A percentile compares a stretch with the other conserved stretches of the same genome.
These are phyloP conservation scores for Tapirus terrestris DNA, from an alignment of 2,113 vertebrate species.

Conservation along the genomic window DNA sequence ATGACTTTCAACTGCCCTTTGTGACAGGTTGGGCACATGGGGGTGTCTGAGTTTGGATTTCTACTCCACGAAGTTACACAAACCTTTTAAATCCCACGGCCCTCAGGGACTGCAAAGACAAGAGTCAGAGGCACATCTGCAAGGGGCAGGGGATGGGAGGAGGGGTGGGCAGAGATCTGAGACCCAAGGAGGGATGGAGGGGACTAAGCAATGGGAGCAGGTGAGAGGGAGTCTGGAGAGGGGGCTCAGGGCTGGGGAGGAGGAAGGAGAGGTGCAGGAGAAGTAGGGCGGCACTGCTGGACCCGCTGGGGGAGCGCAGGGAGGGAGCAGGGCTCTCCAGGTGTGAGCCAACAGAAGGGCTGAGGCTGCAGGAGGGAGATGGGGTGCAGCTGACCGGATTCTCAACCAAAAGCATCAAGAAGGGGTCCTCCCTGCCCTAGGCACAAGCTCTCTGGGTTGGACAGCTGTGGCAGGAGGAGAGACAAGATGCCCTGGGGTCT, in stretches of 20 bases:
- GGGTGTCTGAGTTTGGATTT: conserved; percentile 61
- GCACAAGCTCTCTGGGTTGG: background rate
- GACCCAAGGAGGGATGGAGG: background rate
- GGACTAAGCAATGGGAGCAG: too few species aligned
- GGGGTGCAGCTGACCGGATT: background rate
- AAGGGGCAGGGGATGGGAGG: background rate
- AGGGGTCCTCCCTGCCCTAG: background rate
- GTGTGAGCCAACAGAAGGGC: background rate
- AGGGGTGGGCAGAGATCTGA: background rate
- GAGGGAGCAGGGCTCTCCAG: background rate
- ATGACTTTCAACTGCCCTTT: background rate
- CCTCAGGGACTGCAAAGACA: conserved; percentile 41
- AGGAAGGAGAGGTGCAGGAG: background rate
- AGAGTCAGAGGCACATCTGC: background rate
- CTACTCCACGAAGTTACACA: conserved; percentile 29
- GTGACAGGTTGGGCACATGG: background rate
- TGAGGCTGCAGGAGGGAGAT: background rate
- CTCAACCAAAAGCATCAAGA: background rate
- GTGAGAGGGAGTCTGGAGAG: background rate
- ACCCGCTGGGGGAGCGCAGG: background rate
- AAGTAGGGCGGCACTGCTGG: background rate
- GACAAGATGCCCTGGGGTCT: background rate
- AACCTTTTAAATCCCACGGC: conserved; percentile 68
- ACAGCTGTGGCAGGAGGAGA: background rate
- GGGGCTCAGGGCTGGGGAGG: too few species aligned